Evolutionary conservation across 2,888 invertebrate species (phyloP), one percentile per base, ranked within the genome.

Genomic region (Pyrrhosoma nymphula): DNA sequence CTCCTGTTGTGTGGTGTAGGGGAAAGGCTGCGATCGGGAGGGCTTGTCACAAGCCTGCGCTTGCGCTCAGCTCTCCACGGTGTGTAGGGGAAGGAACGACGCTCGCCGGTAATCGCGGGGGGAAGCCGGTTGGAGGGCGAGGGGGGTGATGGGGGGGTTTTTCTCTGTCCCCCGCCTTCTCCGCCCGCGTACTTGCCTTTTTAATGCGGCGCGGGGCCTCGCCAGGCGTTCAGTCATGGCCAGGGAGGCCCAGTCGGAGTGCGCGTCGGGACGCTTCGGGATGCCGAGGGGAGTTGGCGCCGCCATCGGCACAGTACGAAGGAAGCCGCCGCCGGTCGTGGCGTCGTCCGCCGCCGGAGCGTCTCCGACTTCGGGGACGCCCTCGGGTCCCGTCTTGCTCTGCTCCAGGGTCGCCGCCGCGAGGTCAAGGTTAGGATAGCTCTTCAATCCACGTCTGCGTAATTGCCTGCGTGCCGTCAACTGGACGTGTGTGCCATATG

Each of bases 341-440:
- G 30, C 82, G 82, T 35, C 82, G 30, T 16, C 82, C 82, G 82
- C 82, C 14, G 82, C 69, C 69, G 82, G 82, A 18, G 26, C 26
- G 26, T 69, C 69, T 23, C 69, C 47, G 39, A 47, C 47, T 16
- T 90, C 93, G n/a, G 91, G 35, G 39, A 91, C 91, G 23, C 39
- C 91, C 23, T 47, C 93, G 39, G 75, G 26, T 23, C 47, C 93
- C 75, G 47, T 47, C 75, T 69, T 55, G 69, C 47, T 56, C 93
- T 93, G 93, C 47, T 93, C 93, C 69, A 69, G 93, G 93, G n/a
- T 75, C 39, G 69, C 75, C 63, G 75, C 93, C 2, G 39, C 93
- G 93, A 93, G 93, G 93, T 93, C 93, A 93, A 93, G 93, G 93
- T 93, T 93, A 93, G 93, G 93, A 69, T 69, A 47, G 63, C 93